Conservation (phyloP, 2,888 invertebrate species). For the Tetragnatha montana region DNA sequence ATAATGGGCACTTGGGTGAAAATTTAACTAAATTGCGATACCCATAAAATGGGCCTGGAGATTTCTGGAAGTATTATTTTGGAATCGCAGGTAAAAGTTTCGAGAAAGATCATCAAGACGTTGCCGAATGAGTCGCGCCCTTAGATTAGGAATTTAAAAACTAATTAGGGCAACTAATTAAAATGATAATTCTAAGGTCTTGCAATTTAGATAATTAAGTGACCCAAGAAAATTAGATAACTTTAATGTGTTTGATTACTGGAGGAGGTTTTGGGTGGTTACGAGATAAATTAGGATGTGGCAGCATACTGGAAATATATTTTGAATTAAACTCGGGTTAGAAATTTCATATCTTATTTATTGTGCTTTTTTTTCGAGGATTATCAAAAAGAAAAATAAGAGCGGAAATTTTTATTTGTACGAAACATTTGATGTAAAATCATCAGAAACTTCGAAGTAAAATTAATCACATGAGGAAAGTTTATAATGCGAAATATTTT, state of each 20-base stretch:
- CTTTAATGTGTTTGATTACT: background rate
- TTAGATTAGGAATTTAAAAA: background rate
- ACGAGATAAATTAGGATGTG: too few relatives aligned
- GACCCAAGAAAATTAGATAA: background rate
- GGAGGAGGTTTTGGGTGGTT: background rate
- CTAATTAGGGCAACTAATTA: background rate
- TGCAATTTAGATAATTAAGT: background rate
- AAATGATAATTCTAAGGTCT: background rate
- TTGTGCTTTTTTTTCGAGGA: too few relatives aligned
- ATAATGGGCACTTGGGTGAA: background rate
- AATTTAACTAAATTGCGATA: background rate
- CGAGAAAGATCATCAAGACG: background rate
- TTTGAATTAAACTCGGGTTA: background rate
- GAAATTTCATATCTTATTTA: too few relatives aligned
- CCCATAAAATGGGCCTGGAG: background rate
- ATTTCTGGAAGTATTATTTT: background rate
- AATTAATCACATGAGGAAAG: too few relatives aligned
- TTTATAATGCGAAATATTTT: too few relatives aligned
- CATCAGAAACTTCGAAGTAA: too few relatives aligned
- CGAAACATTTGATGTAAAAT: too few relatives aligned
- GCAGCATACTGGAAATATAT: background rate
- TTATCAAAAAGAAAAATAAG: too few relatives aligned
- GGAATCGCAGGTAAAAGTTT: background rate
- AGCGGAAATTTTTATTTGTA: too few relatives aligned
- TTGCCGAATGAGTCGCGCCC: background rate